A percentile compares a stretch with the other conserved stretches of the same genome.
phyloP scores from a whole-genome alignment of 2,888 invertebrate species.

The Clostera curtula region DNA sequence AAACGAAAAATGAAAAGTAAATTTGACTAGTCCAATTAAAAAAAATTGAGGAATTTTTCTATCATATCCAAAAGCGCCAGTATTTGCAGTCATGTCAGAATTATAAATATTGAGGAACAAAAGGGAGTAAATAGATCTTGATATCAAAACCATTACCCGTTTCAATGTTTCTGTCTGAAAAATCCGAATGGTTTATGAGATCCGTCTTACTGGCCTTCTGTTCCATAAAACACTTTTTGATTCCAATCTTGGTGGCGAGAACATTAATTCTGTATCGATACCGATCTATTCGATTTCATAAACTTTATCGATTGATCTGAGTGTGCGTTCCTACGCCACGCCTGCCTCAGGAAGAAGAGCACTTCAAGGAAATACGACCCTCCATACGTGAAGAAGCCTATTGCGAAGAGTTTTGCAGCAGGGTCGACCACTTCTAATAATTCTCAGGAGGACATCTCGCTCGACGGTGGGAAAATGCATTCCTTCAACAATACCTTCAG shows the following conservation, averaged over 20 bases:
- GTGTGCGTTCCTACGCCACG: slow-evolving; percentile 74
- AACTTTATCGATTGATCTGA: slow-evolving; percentile 74
- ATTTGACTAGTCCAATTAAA: slow-evolving; percentile 41
- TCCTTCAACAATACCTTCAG: slow-evolving; percentile 86
- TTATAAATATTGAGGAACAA: slow-evolving; percentile 30
- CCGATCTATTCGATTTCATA: slow-evolving; percentile 35
- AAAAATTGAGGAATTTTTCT: slow-evolving; percentile 30
- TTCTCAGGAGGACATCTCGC: slow-evolving; percentile 85
- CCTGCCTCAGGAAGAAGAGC: slow-evolving; percentile 87
- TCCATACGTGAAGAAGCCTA: slow-evolving; percentile 89
- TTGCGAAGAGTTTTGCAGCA: slow-evolving; percentile 81
- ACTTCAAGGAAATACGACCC: slow-evolving; percentile 92
- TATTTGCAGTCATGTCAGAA: slow-evolving; percentile 43
- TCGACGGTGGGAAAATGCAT: slow-evolving; percentile 89
- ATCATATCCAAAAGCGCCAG: slow-evolving; percentile 72
- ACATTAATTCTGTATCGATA: slow-evolving; percentile 14
- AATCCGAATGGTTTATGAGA: too few relatives aligned
- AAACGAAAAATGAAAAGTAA: slow-evolving; percentile 70
- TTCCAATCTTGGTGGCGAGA: slow-evolving; percentile 14
- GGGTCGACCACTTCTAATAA: slow-evolving; percentile 80
- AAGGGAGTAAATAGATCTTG: too few relatives aligned
- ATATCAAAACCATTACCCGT: too few relatives aligned
- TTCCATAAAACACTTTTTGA: slow-evolving; percentile 15
- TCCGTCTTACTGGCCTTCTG: slow-evolving; percentile 35
- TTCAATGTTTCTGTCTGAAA: too few relatives aligned